A percentile compares a stretch with the other conserved stretches of the same genome.
These are phyloP conservation scores for Cistogaster globosa DNA, from an alignment of 2,888 invertebrate species.

Conservation along the genomic window DNA sequence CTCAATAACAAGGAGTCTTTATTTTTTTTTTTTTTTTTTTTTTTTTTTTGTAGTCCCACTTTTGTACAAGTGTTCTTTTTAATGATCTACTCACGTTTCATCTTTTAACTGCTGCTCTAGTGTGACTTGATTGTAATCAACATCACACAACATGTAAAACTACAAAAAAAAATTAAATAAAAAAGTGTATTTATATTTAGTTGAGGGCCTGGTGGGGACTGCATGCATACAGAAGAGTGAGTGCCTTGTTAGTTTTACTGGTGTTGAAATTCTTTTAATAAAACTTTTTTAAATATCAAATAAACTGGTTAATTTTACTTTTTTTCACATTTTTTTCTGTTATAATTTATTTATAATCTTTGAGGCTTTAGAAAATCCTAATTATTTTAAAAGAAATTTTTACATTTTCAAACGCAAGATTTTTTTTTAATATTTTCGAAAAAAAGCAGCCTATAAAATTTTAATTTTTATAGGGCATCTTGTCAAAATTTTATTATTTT, in stretches of 20 bases:
- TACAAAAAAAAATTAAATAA: background rate
- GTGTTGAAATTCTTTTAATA: background rate
- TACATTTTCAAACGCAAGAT: no score
- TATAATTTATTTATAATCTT: no score
- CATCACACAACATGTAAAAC: slow-evolving; percentile 5
- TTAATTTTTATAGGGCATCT: no score
- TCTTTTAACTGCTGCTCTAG: slow-evolving; percentile 36
- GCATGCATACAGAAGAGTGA: background rate
- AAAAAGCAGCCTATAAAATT: no score
- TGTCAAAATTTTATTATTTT: no score
- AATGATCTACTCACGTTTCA: slow-evolving; percentile 65
- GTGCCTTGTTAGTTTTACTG: background rate
- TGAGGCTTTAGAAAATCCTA: no score
- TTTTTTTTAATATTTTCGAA: no score
- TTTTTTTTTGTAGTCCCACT: slow-evolving; percentile 6
- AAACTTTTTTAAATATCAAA: background rate
- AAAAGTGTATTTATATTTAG: background rate
- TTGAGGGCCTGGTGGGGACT: slow-evolving; percentile 56
- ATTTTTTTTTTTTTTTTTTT: slow-evolving; percentile 5
- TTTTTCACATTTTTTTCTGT: no score
- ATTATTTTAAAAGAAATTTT: no score
- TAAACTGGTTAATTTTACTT: background rate
- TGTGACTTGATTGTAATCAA: slow-evolving; percentile 29
- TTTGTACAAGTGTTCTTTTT: slow-evolving; percentile 60
- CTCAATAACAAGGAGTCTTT: background rate